Conservation (phyloP, 2,888 invertebrate genomes). For the Habroteleia sp. region DNA sequence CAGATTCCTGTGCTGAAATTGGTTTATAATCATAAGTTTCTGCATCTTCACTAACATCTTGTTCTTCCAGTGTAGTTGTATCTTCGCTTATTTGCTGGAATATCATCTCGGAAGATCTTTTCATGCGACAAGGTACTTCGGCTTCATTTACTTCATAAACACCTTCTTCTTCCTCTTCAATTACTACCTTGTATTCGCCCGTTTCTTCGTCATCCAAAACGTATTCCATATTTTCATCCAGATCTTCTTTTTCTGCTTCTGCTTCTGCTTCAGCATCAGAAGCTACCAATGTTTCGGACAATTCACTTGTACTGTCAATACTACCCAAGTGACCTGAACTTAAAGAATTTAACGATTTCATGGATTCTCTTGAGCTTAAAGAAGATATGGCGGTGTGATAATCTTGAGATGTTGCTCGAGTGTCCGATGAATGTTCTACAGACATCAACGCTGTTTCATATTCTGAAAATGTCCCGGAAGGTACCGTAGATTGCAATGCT, state of each 20-base stretch:
- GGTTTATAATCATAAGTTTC: constrained; percentile 82
- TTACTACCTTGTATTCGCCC: constrained; percentile 41
- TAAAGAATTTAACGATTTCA: constrained; percentile 94
- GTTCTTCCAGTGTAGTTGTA: constrained; percentile 67
- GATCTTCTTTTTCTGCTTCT: constrained; percentile 87
- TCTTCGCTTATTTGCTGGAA: constrained; percentile 87
- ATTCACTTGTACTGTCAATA: constrained; percentile 91
- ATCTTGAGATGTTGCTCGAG: constrained; percentile 89
- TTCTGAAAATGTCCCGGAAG: constrained; percentile 89
- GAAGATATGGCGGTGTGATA: constrained; percentile 93
- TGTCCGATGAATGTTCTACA: constrained; percentile 87
- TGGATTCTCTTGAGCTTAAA: constrained; percentile 93
- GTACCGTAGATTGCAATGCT: constrained; percentile 83
- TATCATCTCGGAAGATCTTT: constrained; percentile 94
- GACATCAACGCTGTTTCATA: constrained; percentile 93
- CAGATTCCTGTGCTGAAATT: constrained; percentile 68
- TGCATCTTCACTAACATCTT: constrained; percentile 68
- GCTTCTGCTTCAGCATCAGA: constrained; percentile 90
- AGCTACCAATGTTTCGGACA: constrained; percentile 95
- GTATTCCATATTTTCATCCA: constrained; percentile 82
- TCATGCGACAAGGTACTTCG: constrained; percentile 84
- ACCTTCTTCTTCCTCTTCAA: constrained; percentile 62
- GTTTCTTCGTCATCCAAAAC: constrained; percentile 79
- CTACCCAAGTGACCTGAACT: constrained; percentile 94
- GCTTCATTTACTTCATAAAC: constrained; percentile 82